phyloP scores from a whole-genome alignment of 2,888 invertebrate species.

The Napeogenes inachia region DNA sequence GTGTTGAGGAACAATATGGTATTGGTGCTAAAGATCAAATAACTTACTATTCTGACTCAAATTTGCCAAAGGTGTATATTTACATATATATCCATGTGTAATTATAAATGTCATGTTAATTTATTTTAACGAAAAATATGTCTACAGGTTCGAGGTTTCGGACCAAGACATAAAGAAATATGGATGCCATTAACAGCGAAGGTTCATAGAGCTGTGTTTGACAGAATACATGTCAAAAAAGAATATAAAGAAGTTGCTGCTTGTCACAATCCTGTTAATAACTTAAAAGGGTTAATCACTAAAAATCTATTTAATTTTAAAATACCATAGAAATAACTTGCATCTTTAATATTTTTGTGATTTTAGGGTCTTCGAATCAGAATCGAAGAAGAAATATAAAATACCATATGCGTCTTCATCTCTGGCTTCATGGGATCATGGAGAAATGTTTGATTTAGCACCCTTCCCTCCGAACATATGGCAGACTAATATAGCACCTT shows the following conservation, averaged over 20 bases:
- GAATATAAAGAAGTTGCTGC: slow-evolving; percentile 66
- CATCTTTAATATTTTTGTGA: background rate
- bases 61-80: slow-evolving; percentile 57
- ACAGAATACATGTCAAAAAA: slow-evolving; percentile 62
- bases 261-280: slow-evolving; percentile 63
- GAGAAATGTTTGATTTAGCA: slow-evolving; percentile 57
- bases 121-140: slow-evolving; percentile 1
- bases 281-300: slow-evolving; percentile 56
- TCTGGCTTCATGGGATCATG: slow-evolving; percentile 58
- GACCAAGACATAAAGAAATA: slow-evolving; percentile 61
- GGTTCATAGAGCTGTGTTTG: slow-evolving; percentile 56
- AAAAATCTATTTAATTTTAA: background rate
- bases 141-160: slow-evolving; percentile 59
- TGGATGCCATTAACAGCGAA: slow-evolving; percentile 65
- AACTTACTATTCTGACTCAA: slow-evolving; percentile 61
- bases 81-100: no score
- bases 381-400: slow-evolving; percentile 59
- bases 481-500: slow-evolving; percentile 67
- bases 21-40: slow-evolving; percentile 68
- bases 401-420: slow-evolving; percentile 51
- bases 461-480: slow-evolving; percentile 65
- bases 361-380: slow-evolving; percentile 59
- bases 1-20: slow-evolving; percentile 58
- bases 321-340: background rate
- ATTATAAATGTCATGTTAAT: background rate